Percentiles rank a stretch among this genome's conserved stretches.
Evolutionary conservation across 2,888 invertebrate genomes (phyloP).

Genomic region (Gymnoscelis rufifasciata): DNA sequence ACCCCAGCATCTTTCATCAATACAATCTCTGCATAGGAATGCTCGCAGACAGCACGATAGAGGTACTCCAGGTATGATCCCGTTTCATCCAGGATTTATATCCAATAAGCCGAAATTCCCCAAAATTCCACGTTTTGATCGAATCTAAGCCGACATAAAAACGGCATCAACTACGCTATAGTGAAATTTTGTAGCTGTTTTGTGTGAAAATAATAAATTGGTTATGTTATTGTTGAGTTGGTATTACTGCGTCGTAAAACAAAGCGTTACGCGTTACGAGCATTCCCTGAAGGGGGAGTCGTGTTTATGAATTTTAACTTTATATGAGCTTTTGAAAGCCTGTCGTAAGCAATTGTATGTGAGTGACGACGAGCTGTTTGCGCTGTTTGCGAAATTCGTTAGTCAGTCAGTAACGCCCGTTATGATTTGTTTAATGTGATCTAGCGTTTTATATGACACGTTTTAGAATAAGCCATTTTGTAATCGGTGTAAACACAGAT

Average conservation of each 20-base stretch:
- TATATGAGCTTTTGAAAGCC: conserved; percentile 35
- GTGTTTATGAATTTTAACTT: conserved; percentile 39
- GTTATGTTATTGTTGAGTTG: conserved; percentile 39
- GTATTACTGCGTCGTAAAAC: conserved; percentile 44
- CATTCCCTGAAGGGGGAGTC: conserved; percentile 30
- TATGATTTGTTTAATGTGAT: conserved; percentile 24
- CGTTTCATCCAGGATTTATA: conserved; percentile 65
- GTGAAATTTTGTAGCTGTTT: conserved; percentile 41
- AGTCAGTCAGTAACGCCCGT: neutral
- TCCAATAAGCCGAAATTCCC: conserved; percentile 60
- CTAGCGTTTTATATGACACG: too few species aligned
- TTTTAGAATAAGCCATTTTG: too few species aligned
- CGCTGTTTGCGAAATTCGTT: neutral
- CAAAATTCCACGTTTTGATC: conserved; percentile 54
- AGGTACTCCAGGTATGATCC: conserved; percentile 50
- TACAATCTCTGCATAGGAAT: conserved; percentile 18
- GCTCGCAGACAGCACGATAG: conserved; percentile 16
- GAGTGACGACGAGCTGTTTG: conserved; percentile 3
- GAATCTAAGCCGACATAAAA: conserved; percentile 45
- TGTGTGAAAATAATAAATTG: conserved; percentile 46
- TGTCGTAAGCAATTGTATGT: conserved; percentile 18
- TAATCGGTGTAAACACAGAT: too few species aligned
- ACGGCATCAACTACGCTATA: conserved; percentile 38
- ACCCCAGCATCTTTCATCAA: conserved; percentile 11
- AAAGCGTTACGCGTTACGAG: conserved; percentile 40